Conservation (phyloP, 2,797 vertebrate species). For the Bucorvus abyssinicus region DNA sequence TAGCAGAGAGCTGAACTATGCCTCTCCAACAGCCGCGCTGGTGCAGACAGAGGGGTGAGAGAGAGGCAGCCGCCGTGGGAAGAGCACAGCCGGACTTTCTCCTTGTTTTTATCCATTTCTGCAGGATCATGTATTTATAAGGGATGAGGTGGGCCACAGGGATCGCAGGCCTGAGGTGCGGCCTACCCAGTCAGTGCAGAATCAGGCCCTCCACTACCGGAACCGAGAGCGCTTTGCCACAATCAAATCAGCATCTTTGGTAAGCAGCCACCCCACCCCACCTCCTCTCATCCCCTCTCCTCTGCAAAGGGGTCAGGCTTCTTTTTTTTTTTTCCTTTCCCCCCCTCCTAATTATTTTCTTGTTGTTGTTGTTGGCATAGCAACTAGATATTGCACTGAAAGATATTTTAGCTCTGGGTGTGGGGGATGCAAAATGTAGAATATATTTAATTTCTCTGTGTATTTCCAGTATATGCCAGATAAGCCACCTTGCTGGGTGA, state of each 20-base stretch:
- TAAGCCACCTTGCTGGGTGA: not conserved
- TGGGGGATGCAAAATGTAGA: constrained; percentile 14
- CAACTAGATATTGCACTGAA: constrained; percentile 80
- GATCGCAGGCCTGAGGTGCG: constrained; percentile 89
- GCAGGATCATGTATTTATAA: constrained; percentile 96
- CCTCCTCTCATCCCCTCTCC: constrained; percentile 44
- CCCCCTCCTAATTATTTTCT: not conserved
- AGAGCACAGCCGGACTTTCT: constrained; percentile 83
- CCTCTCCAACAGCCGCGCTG: constrained; percentile 84
- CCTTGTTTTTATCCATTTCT: constrained; percentile 84
- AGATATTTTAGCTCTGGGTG: constrained; percentile 32
- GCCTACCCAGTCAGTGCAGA: constrained; percentile 88
- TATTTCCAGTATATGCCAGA: not conserved
- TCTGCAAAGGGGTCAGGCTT: constrained; percentile 62
- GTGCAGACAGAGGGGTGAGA: constrained; percentile 82
- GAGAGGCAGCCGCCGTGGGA: constrained; percentile 78
- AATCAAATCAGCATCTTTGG: constrained; percentile 98
- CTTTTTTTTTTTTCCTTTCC: not conserved
- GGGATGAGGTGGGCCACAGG: constrained; percentile 92
- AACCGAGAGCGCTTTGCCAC: constrained; percentile 97
- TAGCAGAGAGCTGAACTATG: constrained; percentile 85
- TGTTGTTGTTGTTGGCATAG: constrained; percentile 89
- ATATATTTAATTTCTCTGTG: not conserved
- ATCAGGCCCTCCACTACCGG: constrained; percentile 94
- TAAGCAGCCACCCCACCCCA: constrained; percentile 80